Conservation (phyloP, 92 coral and sea anemone genomes). For the Ricordea florida region DNA sequence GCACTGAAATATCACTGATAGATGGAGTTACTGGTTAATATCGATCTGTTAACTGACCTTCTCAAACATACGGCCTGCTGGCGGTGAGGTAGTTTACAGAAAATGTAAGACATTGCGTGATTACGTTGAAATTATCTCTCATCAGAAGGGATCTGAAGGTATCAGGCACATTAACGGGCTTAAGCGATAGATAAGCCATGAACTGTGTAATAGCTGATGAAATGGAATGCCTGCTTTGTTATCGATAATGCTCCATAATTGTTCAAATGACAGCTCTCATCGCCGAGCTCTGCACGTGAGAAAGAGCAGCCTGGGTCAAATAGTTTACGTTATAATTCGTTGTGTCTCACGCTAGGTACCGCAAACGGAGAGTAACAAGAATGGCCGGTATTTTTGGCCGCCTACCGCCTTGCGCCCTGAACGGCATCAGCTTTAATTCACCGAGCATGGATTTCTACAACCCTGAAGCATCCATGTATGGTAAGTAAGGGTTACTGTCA, state of each 20-base stretch:
- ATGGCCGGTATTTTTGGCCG: slow-evolving; percentile 92
- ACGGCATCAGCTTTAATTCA: slow-evolving; percentile 76
- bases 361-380: not conserved
- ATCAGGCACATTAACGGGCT: too few species aligned
- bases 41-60: too few species aligned
- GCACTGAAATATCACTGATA: too few species aligned
- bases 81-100: too few species aligned
- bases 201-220: not conserved
- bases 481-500: not conserved
- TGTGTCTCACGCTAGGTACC: not conserved
- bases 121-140: too few species aligned
- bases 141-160: too few species aligned
- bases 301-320: slow-evolving; percentile 4
- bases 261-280: not conserved
- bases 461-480: slow-evolving; percentile 61
- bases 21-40: too few species aligned
- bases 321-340: not conserved
- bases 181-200: too few species aligned
- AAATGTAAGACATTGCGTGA: too few species aligned
- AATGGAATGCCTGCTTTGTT: slow-evolving; percentile 2
- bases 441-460: slow-evolving; percentile 76
- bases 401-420: slow-evolving; percentile 85
- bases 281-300: not conserved
- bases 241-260: not conserved
- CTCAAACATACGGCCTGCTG: too few species aligned